phyloP scores from a whole-genome alignment of 2,113 vertebrate species.

The Cyanistes caeruleus region DNA sequence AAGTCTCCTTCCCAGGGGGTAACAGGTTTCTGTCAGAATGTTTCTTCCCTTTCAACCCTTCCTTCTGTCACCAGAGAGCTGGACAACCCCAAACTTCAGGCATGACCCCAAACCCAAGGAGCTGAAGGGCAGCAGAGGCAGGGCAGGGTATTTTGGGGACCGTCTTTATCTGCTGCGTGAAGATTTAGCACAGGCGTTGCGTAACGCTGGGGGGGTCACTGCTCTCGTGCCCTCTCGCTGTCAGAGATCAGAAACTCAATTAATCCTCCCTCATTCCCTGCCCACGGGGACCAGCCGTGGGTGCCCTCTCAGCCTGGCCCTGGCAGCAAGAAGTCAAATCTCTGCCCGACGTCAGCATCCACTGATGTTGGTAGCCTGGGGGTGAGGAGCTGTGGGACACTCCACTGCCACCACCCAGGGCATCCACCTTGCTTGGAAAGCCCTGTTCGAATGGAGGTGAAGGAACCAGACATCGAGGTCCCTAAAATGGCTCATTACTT shows the following conservation, averaged over 20 bases:
- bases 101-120: not conserved
- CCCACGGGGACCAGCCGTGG: not conserved
- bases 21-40: not conserved
- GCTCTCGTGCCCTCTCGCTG: not conserved
- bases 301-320: not conserved
- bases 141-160: constrained; percentile 9
- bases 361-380: not conserved
- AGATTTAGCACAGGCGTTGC: constrained; percentile 38
- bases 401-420: not conserved
- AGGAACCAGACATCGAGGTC: accelerated
- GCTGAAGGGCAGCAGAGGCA: not conserved
- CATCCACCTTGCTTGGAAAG: not conserved
- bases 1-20: not conserved
- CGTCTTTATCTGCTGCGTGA: not conserved
- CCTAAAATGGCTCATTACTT: not conserved
- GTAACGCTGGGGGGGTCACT: not conserved
- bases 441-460: not conserved
- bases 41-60: not conserved
- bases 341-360: accelerated
- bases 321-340: not conserved
- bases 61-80: accelerated
- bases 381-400: not conserved
- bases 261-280: constrained; percentile 55
- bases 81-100: not conserved
- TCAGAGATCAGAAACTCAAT: constrained; percentile 44